Evolutionary conservation across 1,140 invertebrate species (phyloP), one percentile per base, ranked within the genome.

Genomic region (Magallana gigas): DNA sequence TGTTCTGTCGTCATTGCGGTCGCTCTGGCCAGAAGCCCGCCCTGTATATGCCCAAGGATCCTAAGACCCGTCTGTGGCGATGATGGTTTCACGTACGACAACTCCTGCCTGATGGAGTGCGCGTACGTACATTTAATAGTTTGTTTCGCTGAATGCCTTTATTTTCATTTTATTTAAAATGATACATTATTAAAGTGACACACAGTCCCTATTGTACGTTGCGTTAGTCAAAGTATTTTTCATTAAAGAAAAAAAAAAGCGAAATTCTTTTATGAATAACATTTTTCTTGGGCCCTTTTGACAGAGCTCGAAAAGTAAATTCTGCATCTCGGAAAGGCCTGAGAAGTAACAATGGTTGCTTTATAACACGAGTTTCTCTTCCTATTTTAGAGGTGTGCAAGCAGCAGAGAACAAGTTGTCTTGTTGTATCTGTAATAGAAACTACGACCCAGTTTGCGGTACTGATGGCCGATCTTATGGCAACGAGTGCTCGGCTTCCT

Each of bases 11-110:
- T 9, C 7, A 12, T 36, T 29, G 68, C 18, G 18, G 68, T 76
- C 23, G 18, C 23, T 23, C 23, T 29, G 68, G 64, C 86, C 9
- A 84, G 56, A 57, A 56, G 56, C 23, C 48, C 97, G 92, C 96
- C 96, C 8, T 97, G 97, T 91, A 96, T 96, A 57, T 98, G 97
- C 92, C 95, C 96, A 18, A 94, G 97, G 81, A 97, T 97, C 92
- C 97, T 97, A 92, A 96, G 96, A 6, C 97, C 98, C 18, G 90
- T 92, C 16, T 92, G 91, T 86, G 91, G 91, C 16, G 92, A 83
- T 18, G 96, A 97, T 90, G 96, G 96, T 1, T 93, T 94, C 6
- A 97, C 96, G 0, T 97, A 97, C 94, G 96, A 96, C 87, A 96
- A 96, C 57, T 94, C 96, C 14, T 97, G 97, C 92, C 96, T 97